Evolutionary conservation across 2,888 invertebrate species (phyloP).

Genomic region (Caenorhabditis macrosperma): DNA sequence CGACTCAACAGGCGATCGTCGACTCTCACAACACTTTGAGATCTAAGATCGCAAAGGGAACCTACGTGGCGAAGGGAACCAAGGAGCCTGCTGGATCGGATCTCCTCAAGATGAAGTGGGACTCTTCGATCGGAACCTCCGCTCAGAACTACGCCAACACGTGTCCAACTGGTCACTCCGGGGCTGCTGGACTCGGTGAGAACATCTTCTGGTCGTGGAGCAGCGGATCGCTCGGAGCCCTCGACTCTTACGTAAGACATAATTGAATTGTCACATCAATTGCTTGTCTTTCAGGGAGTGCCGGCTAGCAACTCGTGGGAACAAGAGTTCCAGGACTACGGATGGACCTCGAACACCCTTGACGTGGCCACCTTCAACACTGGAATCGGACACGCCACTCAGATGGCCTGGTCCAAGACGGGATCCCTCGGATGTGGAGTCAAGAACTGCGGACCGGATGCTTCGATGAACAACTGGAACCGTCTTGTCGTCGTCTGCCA

Average conservation of each 20-base stretch:
- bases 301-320: constrained; percentile 29
- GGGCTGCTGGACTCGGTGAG: constrained; percentile 32
- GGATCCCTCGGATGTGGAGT: constrained; percentile 50
- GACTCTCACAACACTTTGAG: constrained; percentile 19
- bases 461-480: constrained; percentile 17
- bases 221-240: constrained; percentile 3
- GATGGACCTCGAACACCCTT: constrained; percentile 42
- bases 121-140: constrained; percentile 16
- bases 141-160: constrained; percentile 48
- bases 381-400: constrained; percentile 55
- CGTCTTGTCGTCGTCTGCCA: constrained; percentile 15
- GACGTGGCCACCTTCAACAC: constrained; percentile 32
- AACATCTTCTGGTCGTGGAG: constrained; percentile 52
- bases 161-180: constrained; percentile 40
- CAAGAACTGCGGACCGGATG: constrained; percentile 20
- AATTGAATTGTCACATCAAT: neutral
- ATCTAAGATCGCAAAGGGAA: constrained; percentile 23
- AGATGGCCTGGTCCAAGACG: constrained; percentile 49
- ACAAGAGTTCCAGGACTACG: constrained; percentile 48
- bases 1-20: neutral
- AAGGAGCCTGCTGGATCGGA: constrained; percentile 9
- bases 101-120: constrained; percentile 28
- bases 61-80: constrained; percentile 27
- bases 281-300: constrained; percentile 27
- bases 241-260: constrained; percentile 18